phyloP scores from a whole-genome alignment of 2,797 vertebrate species.

The Megaceryle alcyon region DNA sequence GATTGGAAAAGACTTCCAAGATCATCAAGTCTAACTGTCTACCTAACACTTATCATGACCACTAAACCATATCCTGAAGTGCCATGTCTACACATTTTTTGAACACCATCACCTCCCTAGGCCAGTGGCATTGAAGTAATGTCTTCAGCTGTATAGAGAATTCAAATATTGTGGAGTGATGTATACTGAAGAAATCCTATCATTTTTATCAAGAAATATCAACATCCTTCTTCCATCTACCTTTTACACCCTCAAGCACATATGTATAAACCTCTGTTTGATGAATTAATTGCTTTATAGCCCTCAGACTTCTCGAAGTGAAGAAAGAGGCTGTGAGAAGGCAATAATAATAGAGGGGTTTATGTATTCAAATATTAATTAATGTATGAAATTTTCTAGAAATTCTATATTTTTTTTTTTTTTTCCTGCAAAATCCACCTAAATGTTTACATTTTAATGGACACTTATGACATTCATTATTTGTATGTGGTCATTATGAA shows the following conservation, averaged over 20 bases:
- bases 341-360: not conserved
- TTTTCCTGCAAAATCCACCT: not conserved
- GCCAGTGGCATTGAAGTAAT: not conserved
- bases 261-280: accelerated
- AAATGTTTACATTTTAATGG: not conserved
- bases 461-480: not conserved
- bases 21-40: no score
- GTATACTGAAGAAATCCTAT: not conserved
- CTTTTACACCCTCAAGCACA: not conserved
- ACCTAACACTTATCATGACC: no score
- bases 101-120: no score
- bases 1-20: no score
- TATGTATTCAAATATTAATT: not conserved
- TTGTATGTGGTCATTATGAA: not conserved
- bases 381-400: not conserved
- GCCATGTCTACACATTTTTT: no score
- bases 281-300: not conserved
- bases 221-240: not conserved
- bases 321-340: not conserved
- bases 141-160: not conserved
- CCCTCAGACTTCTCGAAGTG: not conserved
- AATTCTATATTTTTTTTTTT: not conserved
- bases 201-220: not conserved
- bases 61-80: no score
- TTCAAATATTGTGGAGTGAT: not conserved